Base-by-base conservation (phyloP, 1,140 invertebrate species). In the Penaeus indicus region DNA sequence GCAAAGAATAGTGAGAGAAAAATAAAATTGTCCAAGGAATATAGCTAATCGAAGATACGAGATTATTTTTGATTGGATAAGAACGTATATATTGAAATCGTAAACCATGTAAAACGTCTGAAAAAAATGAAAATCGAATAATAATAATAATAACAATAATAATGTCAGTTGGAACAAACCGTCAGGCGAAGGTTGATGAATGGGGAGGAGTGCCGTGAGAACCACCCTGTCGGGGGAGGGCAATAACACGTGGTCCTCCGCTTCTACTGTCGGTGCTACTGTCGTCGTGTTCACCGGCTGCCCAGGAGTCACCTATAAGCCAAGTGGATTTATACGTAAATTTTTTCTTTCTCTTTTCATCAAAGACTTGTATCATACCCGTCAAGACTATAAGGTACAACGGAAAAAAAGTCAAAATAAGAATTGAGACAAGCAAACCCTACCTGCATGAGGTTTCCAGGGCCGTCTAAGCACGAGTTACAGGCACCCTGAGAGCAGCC, bases 121-220 rank as follows among this genome's bases (percentile, higher is more conserved):
- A 54, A 54, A 22, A 54, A 4, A n/a, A 81, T 42, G 5, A 42
- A 4, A 22, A 54, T n/a, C 27, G 25, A 61, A 32, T 60, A 13
- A n/a, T 82, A 13, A 10, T 38, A 22, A 84, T 16, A 5, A 67
- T 42, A 16, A 42, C 42, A 21, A 19, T 32, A 3, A 5, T 11
- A 11, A 1, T 13, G 27, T 25, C 13, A 16, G 16, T 27, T 72
- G 32, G 19, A 13, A 88, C 86, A 89, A 82, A 86, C 91, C 90
- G 82, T 92, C 91, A 42, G 88, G 86, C 2, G 92, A 92, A 13
- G 91, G 79, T 78, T 91, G 82, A 63, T 92, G 92, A 21, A 93
- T 90, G 19, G 92, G 91, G 42, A 93, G 91, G 21, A 93, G 87
- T 13, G 91, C 91, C 5, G 91, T 91, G 25, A 92, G 91, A n/a